Base-by-base conservation (phyloP, 2,888 invertebrate genomes). In the Ophion ventricosus region DNA sequence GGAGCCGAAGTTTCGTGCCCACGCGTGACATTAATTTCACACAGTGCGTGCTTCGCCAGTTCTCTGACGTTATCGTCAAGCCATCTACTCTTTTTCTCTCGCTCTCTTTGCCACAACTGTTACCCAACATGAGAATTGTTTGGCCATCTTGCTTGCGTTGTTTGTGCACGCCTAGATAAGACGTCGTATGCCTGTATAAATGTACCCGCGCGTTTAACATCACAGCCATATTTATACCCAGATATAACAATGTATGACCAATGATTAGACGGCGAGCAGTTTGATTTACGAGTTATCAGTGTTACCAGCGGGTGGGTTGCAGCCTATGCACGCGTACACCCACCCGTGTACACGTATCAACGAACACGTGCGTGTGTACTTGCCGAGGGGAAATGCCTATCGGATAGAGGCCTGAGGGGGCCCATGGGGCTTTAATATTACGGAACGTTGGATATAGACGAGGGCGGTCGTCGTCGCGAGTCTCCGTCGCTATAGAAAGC, bases 401-500 rank as follows among this genome's bases (percentile, higher is more conserved):
- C 80, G 54, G 77, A 83, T 73, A 75, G 76, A 75, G 76, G 66
- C 84, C 83, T 80, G 84, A 61, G 35, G 29, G 64, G 85, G 79
- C 85, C 85, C 80, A 84, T 82, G 82, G 82, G 82, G 87, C 82
- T 84, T 86, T 86, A 81, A 83, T 82, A 81, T 84, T 83, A 82
- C 84, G 79, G 70, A 43, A 73, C 54, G 54, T 57, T n/a, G 66
- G 49, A 66, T 54, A 63, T 54, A 63, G 76, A 79, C 79, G 82
- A 85, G 85, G 86, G 84, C 85, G 87, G 85, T 84, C 35, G 35
- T 35, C 35, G 35, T 35, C 7, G 35, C 85, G 87, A 87, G 87
- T 80, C 66, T 63, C 66, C 40, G 76, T 72, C 66, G 75, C 83
- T 85, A 84, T 88, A 88, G 87, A 66, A 87, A 88, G 88, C 90